These are phyloP conservation scores for Malaclemys terrapin DNA, from an alignment of 2,113 vertebrate species.

Conservation along the genomic window DNA sequence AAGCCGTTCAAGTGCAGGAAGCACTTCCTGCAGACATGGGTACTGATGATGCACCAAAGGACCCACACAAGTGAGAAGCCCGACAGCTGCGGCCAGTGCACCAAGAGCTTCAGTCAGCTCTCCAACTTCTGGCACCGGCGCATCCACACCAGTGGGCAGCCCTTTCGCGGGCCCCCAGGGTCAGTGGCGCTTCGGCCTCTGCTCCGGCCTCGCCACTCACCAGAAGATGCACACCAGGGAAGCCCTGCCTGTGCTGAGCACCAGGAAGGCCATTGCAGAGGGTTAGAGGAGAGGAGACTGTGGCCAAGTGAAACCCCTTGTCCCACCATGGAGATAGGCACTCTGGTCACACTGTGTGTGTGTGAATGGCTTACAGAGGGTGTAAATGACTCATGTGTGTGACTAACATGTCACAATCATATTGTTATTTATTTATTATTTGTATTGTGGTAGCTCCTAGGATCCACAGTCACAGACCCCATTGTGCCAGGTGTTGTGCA, in stretches of 20 bases:
- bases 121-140: background rate
- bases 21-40: too few species aligned
- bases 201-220: background rate
- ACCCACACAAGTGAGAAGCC: too few species aligned
- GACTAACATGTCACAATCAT: background rate
- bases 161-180: background rate
- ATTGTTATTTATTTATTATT: background rate
- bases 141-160: too few species aligned
- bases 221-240: background rate
- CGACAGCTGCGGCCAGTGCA: background rate
- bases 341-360: background rate
- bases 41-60: too few species aligned
- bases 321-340: too few species aligned
- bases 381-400: rapidly evolving
- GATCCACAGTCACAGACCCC: background rate
- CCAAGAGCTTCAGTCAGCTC: background rate
- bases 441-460: background rate
- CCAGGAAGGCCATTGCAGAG: too few species aligned
- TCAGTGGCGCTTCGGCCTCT: background rate
- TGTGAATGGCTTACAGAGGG: background rate
- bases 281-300: background rate
- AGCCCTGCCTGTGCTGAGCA: background rate
- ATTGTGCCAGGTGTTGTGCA: too few species aligned
- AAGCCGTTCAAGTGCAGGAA: too few species aligned
- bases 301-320: background rate